Conservation (phyloP, 1,140 invertebrate species). For the Cyclargus thomasi region DNA sequence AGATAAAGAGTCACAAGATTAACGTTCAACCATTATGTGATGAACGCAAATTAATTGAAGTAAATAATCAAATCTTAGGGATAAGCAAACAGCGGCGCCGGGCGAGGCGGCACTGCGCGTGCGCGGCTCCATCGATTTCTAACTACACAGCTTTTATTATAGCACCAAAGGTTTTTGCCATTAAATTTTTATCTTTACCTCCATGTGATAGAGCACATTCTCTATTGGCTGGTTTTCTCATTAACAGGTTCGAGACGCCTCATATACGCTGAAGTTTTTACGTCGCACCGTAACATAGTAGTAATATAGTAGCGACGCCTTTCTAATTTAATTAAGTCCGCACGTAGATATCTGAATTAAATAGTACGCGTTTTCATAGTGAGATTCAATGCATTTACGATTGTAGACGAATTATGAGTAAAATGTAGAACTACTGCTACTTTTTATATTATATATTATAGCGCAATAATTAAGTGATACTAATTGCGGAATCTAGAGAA, state of each 20-base stretch:
- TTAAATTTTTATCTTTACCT: conserved; percentile 25
- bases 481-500: no score
- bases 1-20: no score
- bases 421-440: no score
- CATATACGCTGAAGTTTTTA: background rate
- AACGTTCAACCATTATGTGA: background rate
- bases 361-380: conserved; percentile 11
- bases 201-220: conserved; percentile 1
- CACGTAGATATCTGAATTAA: conserved; percentile 21
- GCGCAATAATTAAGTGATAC: no score
- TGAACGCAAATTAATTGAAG: conserved; percentile 25
- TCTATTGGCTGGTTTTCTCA: background rate
- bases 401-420: no score
- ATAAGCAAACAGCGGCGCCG: conserved; percentile 18
- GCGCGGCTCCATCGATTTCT: conserved; percentile 50
- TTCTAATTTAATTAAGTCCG: background rate
- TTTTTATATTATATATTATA: no score
- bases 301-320: background rate
- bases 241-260: conserved; percentile 24
- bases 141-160: conserved; percentile 46
- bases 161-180: conserved; percentile 23
- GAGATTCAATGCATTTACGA: no score
- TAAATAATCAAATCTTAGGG: conserved; percentile 26
- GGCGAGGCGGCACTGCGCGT: conserved; percentile 35
- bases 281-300: background rate